Evolutionary conservation across 1,140 invertebrate genomes (phyloP), one percentile per base, ranked within the genome.

Genomic region (Fopius arisanus): DNA sequence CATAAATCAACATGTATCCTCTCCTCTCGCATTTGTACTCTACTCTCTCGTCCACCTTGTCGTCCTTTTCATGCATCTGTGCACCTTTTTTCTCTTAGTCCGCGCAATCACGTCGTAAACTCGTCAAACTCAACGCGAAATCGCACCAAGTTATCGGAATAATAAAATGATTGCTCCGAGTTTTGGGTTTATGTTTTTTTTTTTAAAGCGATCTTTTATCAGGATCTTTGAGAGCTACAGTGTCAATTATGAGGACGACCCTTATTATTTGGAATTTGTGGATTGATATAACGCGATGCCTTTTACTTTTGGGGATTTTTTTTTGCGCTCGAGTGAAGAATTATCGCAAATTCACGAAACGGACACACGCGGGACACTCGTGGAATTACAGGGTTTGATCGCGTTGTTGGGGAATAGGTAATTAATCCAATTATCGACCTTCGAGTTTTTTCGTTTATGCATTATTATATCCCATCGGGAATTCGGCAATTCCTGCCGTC

Each of bases 91-190:
- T 78, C 80, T 66, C 23, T 29, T 28, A 28, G 14, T 16, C 26
- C 41, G 33, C 48, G 70, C 81, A 83, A 84, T 85, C 83, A 78
- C 79, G 75, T 87, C 86, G 84, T 88, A 88, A 88, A 88, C 86
- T 88, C 86, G 86, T 88, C 86, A 88, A 87, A 86, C 81, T 85
- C 79, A 77, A 79, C 82, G 82, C 83, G 82, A 85, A 86, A 87
- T 85, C 84, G 84, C 84, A 87, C 86, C 86, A 86, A 87, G 85
- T 26, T 86, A 87, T 81, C 79, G 79, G 82, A 83, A 86, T 87
- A 87, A 87, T 87, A 86, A 84, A 87, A 87, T 87, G 82, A 82
- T 86, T 81, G 79, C 79, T 79, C 59, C 4, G 76, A 73, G 70
- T 71, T 37, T 71, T 19, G n/a, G 14, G 28, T 14, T 40, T 54